Conservation (phyloP, 2,888 invertebrate species). For the Rhingia campestris region DNA sequence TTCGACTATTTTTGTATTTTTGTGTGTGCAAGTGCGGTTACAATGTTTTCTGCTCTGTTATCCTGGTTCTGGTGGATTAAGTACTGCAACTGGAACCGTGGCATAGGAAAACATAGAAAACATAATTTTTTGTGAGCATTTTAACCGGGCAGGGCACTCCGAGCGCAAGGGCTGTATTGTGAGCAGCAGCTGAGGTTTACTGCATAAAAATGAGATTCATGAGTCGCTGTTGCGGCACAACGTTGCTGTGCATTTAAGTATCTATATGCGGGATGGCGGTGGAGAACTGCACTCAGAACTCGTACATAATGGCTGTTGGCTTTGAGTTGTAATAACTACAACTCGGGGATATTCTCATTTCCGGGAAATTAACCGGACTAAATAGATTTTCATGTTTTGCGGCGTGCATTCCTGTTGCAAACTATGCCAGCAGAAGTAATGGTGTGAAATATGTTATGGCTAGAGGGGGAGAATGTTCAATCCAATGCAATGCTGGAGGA, state of each 20-base stretch:
- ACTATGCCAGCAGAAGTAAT: conserved; percentile 23
- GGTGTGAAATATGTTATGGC: conserved; percentile 11
- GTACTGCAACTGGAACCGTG: conserved; percentile 44
- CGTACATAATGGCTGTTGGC: conserved; percentile 28
- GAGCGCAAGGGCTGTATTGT: not conserved
- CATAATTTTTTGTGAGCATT: conserved; percentile 56
- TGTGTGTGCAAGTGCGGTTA: conserved; percentile 39
- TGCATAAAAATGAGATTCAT: conserved; percentile 60
- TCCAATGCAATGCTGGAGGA: too few species aligned
- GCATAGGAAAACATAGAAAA: conserved; percentile 41
- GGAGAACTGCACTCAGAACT: not conserved
- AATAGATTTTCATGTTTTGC: conserved; percentile 30
- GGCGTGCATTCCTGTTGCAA: conserved; percentile 18
- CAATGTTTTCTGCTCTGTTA: conserved; percentile 65
- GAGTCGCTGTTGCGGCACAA: conserved; percentile 40
- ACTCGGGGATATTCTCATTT: conserved; percentile 63
- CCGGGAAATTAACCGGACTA: conserved; percentile 64
- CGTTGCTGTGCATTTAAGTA: conserved; percentile 29
- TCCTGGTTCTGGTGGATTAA: conserved; percentile 63
- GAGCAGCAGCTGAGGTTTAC: conserved; percentile 59
- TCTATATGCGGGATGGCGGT: conserved; percentile 2
- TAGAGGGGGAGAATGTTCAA: too few species aligned
- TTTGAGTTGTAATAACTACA: conserved; percentile 56
- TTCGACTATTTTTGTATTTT: conserved; percentile 33
- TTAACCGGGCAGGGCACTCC: not conserved